A percentile compares a stretch with the other conserved stretches of the same genome.
phyloP scores from a whole-genome alignment of 2,113 vertebrate species.

The Mobula birostris region DNA sequence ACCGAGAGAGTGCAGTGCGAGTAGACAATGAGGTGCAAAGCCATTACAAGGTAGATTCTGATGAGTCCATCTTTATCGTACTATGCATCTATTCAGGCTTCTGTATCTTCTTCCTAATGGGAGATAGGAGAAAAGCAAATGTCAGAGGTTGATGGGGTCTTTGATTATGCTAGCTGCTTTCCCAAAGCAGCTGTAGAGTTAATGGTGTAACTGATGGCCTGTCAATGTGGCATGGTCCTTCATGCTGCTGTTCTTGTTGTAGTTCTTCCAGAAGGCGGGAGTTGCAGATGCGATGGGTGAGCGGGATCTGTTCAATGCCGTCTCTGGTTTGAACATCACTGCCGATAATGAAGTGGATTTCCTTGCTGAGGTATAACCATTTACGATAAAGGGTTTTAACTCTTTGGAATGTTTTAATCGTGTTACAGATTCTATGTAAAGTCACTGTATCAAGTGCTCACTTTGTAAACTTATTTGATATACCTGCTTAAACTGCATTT shows the following conservation, averaged over 20 bases:
- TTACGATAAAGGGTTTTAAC: not conserved
- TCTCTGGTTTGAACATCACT: constrained; percentile 74
- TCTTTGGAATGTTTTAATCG: not conserved
- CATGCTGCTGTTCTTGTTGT: constrained; percentile 38
- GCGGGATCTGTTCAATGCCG: constrained; percentile 83
- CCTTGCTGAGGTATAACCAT: constrained; percentile 67
- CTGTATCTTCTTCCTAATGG: no score
- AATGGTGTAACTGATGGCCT: no score
- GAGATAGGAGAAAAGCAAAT: no score
- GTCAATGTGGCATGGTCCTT: not conserved
- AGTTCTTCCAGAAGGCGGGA: constrained; percentile 92
- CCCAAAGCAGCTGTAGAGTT: no score
- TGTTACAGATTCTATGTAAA: not conserved
- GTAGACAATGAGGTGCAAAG: no score
- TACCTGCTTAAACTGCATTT: not conserved
- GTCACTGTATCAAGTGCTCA: not conserved
- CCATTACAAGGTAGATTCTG: no score
- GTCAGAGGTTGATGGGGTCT: no score
- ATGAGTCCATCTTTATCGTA: no score
- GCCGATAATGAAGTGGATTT: constrained; percentile 83
- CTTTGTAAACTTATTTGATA: not conserved
- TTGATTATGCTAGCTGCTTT: no score
- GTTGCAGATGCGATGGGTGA: constrained; percentile 71
- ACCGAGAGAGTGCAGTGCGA: no score
- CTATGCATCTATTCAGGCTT: no score